phyloP scores from a whole-genome alignment of 2,888 invertebrate genomes.

The Pristionchus arcanus region DNA sequence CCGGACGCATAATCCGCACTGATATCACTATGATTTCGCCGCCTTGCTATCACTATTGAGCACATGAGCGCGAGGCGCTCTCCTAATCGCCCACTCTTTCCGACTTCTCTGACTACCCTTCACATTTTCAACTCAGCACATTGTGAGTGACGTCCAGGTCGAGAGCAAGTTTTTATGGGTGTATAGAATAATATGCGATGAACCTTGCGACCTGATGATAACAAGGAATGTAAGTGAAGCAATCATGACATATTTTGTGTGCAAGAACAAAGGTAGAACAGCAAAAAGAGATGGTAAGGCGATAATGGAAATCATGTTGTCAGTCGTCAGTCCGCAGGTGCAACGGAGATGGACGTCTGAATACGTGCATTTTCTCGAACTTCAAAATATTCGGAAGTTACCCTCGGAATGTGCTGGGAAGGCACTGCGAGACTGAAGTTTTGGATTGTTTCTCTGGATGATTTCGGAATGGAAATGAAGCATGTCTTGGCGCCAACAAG shows the following conservation, averaged over 20 bases:
- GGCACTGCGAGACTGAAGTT: slow-evolving; percentile 21
- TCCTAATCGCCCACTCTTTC: background rate
- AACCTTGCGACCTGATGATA: background rate
- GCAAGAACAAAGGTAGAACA: background rate
- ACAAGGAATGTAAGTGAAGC: background rate
- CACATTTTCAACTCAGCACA: background rate
- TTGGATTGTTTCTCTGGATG: background rate
- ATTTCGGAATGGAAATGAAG: slow-evolving; percentile 7
- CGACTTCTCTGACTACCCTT: background rate
- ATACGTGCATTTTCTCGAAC: background rate
- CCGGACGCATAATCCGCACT: background rate
- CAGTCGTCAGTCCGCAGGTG: background rate
- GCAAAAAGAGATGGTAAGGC: background rate
- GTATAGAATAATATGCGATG: background rate
- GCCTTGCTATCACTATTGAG: background rate
- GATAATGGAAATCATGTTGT: background rate
- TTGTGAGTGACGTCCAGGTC: background rate
- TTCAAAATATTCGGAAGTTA: background rate
- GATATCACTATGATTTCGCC: slow-evolving; percentile 31
- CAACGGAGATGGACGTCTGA: background rate
- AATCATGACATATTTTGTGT: background rate
- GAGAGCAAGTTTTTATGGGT: slow-evolving; percentile 24
- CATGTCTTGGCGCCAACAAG: background rate
- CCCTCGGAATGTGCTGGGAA: background rate
- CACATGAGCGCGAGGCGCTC: background rate